These are phyloP conservation scores for Catharus ustulatus DNA, from an alignment of 2,797 vertebrate species.

Conservation along the genomic window DNA sequence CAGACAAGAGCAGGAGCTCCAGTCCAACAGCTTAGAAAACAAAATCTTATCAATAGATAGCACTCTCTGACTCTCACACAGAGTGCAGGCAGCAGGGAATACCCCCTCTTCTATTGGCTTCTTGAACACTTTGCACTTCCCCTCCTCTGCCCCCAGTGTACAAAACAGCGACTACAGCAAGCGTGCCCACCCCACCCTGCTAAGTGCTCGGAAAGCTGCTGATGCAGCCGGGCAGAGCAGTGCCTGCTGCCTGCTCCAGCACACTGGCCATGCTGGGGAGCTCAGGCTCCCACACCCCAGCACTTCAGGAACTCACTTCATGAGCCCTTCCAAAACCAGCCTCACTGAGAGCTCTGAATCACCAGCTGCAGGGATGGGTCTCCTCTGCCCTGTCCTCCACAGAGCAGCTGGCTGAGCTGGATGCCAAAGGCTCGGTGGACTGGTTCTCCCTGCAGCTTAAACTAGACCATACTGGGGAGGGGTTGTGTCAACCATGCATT, in stretches of 20 bases:
- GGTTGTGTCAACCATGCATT: not conserved
- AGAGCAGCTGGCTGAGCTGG: not conserved
- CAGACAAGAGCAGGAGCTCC: not conserved
- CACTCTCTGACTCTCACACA: not conserved
- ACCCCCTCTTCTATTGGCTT: not conserved
- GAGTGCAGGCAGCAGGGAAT: not conserved
- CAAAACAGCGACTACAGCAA: not conserved
- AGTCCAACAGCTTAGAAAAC: not conserved
- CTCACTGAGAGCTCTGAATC: not conserved
- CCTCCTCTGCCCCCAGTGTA: not conserved
- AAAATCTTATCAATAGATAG: not conserved
- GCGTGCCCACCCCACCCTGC: fast-evolving
- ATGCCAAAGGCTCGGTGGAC: not conserved
- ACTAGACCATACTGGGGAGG: not conserved
- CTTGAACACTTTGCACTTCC: not conserved
- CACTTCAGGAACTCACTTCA: not conserved
- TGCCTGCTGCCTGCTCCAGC: not conserved
- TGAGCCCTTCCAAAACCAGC: not conserved
- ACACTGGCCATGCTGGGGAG: fast-evolving
- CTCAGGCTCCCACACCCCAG: not conserved
- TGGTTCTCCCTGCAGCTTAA: not conserved
- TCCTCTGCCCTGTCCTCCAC: not conserved
- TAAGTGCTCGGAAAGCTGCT: not conserved
- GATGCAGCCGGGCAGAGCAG: fast-evolving
- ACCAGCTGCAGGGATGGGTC: not conserved